Percentiles rank a stretch among this genome's conserved stretches.
Conservation (phyloP, 2,888 invertebrate genomes). For the Eristalinus aeneus region DNA sequence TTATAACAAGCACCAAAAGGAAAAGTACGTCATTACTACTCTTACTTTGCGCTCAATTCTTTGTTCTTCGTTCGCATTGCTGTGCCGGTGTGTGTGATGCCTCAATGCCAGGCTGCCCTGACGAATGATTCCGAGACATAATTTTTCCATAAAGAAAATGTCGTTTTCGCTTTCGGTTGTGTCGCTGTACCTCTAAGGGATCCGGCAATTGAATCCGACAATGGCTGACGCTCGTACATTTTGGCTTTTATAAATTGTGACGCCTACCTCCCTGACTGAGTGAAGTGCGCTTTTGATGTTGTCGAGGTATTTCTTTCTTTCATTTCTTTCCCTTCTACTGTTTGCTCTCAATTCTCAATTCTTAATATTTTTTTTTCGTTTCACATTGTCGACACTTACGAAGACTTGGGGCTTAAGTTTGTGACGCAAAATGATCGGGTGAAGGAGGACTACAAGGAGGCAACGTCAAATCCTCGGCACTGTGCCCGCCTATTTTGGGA, state of each 20-base stretch:
- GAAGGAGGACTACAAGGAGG: background rate
- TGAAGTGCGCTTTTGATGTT: constrained; percentile 23
- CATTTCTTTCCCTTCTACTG: background rate
- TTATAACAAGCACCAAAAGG: background rate
- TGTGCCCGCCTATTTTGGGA: background rate
- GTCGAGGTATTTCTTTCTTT: background rate
- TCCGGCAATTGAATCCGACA: constrained; percentile 22
- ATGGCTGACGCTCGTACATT: constrained; percentile 18
- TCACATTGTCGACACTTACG: background rate
- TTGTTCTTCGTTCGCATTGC: background rate
- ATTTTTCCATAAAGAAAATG: constrained; percentile 16
- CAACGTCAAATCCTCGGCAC: background rate
- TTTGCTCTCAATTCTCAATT: background rate
- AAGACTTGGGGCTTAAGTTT: background rate
- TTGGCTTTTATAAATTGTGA: constrained; percentile 25
- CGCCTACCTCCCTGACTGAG: constrained; percentile 6
- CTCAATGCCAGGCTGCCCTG: background rate
- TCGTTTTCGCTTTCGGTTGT: background rate
- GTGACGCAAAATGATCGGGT: background rate
- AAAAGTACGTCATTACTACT: background rate
- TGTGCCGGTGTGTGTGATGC: background rate
- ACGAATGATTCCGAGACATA: constrained; percentile 17
- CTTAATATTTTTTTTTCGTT: background rate
- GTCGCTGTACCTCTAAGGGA: constrained; percentile 1
- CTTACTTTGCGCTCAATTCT: background rate